These are phyloP conservation scores for Pluvialis apricaria DNA, from an alignment of 2,113 vertebrate species.

Conservation along the genomic window DNA sequence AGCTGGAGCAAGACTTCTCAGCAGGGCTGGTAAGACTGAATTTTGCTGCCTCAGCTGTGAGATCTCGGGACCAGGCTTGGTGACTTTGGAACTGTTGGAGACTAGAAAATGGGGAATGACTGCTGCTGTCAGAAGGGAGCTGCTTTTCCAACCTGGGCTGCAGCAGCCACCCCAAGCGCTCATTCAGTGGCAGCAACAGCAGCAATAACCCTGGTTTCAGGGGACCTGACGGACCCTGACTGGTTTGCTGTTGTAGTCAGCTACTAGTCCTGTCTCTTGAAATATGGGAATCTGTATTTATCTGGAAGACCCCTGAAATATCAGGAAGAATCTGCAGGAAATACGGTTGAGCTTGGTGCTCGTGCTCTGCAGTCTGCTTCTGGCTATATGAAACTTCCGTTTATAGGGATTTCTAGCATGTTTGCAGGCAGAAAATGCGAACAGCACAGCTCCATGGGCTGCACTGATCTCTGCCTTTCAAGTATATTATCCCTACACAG, in stretches of 20 bases:
- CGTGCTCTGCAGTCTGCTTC: accelerated
- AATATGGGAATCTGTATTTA: not conserved
- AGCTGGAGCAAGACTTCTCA: constrained; percentile 9
- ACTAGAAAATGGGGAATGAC: not conserved
- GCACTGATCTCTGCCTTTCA: not conserved
- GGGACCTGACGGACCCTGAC: not conserved
- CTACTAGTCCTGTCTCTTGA: not conserved
- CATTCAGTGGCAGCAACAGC: not conserved
- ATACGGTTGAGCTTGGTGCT: not conserved
- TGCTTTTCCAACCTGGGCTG: not conserved
- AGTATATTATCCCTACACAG: not conserved
- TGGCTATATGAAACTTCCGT: not conserved
- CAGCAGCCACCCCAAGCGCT: not conserved
- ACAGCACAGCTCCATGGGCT: not conserved
- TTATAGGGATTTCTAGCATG: not conserved
- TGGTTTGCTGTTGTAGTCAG: not conserved
- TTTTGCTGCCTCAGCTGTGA: not conserved
- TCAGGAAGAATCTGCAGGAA: not conserved
- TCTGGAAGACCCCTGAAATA: not conserved
- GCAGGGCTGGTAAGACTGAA: not conserved
- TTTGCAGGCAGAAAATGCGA: not conserved
- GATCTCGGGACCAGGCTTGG: not conserved
- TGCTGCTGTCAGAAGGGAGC: not conserved
- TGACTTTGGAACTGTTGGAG: not conserved
- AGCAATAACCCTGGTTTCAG: not conserved